phyloP scores from a whole-genome alignment of 2,797 vertebrate species.

The Nyctibius grandis region DNA sequence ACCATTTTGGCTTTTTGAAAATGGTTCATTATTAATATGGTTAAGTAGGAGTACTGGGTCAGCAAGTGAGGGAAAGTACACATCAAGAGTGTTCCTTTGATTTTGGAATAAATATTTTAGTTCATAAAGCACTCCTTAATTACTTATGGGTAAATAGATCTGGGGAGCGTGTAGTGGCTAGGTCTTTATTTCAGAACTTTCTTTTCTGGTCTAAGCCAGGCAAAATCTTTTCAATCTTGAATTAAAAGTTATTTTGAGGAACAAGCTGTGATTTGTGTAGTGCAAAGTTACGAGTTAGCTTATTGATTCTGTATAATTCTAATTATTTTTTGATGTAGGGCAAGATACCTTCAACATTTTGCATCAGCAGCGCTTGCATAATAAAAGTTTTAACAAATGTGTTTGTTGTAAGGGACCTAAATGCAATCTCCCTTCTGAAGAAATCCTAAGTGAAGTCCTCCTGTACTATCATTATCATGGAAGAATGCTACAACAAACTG shows the following conservation, averaged over 20 bases:
- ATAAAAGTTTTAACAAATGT: background rate
- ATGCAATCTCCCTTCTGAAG: background rate
- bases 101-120: slow-evolving; percentile 40
- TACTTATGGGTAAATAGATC: background rate
- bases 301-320: background rate
- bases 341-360: background rate
- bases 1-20: slow-evolving; percentile 71
- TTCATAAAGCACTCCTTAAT: background rate
- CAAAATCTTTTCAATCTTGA: background rate
- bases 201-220: background rate
- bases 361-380: background rate
- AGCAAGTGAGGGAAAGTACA: slow-evolving; percentile 53
- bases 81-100: slow-evolving; percentile 46
- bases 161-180: background rate
- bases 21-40: slow-evolving; percentile 71
- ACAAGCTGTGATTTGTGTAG: background rate
- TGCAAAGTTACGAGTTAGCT: background rate
- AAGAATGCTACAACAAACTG: background rate
- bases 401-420: background rate
- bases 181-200: background rate
- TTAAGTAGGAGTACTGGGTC: slow-evolving; percentile 74
- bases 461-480: background rate
- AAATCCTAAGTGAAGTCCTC: background rate
- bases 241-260: background rate
- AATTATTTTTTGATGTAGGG: background rate